Evolutionary conservation across 2,113 vertebrate species (phyloP).

Genomic region (Hypocryptadius cinnamomeus): DNA sequence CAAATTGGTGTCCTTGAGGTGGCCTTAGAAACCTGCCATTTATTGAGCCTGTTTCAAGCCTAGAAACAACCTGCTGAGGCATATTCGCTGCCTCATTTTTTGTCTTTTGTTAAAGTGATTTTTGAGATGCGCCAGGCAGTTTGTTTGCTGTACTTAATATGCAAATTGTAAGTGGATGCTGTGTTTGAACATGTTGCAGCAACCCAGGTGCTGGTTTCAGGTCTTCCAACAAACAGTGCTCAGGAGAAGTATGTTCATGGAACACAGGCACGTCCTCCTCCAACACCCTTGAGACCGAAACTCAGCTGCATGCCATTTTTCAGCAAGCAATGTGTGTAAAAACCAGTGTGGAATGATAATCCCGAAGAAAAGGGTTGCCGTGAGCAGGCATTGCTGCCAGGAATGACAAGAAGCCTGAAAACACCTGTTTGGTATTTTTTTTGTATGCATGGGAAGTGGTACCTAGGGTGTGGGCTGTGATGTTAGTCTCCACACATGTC

Average conservation of each 20-base stretch:
- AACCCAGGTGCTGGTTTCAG: conserved; percentile 11
- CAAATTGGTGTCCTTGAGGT: neutral
- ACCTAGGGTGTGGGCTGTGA: neutral
- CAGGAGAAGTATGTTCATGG: neutral
- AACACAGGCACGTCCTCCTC: neutral
- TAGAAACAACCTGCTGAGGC: neutral
- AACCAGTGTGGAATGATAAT: neutral
- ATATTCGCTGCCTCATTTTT: neutral
- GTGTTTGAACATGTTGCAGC: conserved; percentile 46
- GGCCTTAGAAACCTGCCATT: neutral
- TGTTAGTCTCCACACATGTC: neutral
- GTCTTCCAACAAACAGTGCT: neutral
- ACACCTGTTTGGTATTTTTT: neutral
- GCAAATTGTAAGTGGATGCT: neutral
- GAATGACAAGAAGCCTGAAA: neutral
- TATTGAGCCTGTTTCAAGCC: neutral
- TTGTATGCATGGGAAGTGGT: neutral
- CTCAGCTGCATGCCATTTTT: neutral
- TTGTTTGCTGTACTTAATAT: conserved; percentile 21
- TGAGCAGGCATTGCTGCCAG: neutral
- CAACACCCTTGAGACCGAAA: conserved; percentile 49
- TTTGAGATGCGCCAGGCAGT: neutral
- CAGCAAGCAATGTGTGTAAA: neutral
- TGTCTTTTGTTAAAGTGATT: neutral
- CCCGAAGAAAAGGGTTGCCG: neutral